Percentiles rank a stretch among this genome's conserved stretches.
phyloP scores from a whole-genome alignment of 1,140 invertebrate species.

The Diachasma alloeum region DNA sequence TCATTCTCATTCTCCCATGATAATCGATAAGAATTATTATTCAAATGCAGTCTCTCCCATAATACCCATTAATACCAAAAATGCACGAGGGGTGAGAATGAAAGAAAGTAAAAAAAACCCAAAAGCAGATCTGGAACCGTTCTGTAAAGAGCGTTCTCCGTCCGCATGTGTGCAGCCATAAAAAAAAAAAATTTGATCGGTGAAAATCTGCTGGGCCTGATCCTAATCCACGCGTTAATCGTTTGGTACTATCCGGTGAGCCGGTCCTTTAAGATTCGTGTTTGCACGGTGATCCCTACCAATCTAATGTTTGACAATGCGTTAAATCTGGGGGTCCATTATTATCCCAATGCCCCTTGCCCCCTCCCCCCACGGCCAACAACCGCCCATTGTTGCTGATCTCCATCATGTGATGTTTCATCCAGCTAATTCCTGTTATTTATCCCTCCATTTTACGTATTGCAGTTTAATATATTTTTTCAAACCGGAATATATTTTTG shows the following conservation, averaged over 20 bases:
- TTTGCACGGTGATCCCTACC: constrained; percentile 4
- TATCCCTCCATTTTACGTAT: not conserved
- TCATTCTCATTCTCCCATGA: not conserved
- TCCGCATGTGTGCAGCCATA: not conserved
- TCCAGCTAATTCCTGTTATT: not conserved
- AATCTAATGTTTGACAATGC: constrained; percentile 16
- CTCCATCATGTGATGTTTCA: not conserved
- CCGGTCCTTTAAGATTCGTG: constrained; percentile 23
- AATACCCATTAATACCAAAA: not conserved
- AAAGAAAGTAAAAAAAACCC: not conserved
- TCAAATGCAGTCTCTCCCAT: not conserved
- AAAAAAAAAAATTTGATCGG: not conserved
- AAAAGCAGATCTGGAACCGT: not conserved
- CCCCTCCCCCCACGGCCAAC: not conserved
- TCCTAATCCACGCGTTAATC: constrained; percentile 61
- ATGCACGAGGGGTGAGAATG: not conserved
- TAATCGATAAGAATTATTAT: constrained; percentile 3
- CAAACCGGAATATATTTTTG: too few species aligned
- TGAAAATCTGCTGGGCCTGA: constrained; percentile 38
- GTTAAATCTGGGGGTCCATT: constrained; percentile 14
- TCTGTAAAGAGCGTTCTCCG: not conserved
- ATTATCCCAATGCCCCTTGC: not conserved
- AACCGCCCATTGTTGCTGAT: not conserved
- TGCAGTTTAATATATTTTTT: not conserved
- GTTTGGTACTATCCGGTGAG: constrained; percentile 44